These are phyloP conservation scores for Temnothorax nylanderi DNA, from an alignment of 1,140 invertebrate species.

Conservation along the genomic window DNA sequence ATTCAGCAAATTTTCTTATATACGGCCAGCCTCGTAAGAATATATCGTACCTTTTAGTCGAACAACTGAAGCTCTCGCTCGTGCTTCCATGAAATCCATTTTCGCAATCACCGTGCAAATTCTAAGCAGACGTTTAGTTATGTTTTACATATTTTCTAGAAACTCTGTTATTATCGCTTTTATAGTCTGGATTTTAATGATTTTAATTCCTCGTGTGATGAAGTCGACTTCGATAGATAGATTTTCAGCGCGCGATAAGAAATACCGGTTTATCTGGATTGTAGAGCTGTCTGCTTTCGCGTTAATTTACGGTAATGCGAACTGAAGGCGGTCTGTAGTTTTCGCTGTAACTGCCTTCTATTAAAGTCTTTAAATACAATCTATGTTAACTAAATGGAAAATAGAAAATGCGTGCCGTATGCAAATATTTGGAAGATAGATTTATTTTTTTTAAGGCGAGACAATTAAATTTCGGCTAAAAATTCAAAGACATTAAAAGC, in stretches of 20 bases:
- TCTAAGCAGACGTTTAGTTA: neutral
- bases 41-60: neutral
- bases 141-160: neutral
- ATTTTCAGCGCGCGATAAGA: constrained; percentile 28
- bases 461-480: too few species aligned
- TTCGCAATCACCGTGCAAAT: constrained; percentile 1
- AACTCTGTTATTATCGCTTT: constrained; percentile 3
- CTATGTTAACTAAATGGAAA: neutral
- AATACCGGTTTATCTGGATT: constrained; percentile 68
- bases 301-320: constrained; percentile 60
- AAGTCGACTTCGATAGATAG: constrained; percentile 23
- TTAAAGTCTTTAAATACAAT: constrained; percentile 12
- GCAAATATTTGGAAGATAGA: neutral
- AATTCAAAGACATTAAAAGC: too few species aligned
- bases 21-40: neutral
- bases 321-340: constrained; percentile 26
- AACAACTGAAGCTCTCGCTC: neutral
- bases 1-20: constrained; percentile 9
- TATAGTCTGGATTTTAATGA: neutral
- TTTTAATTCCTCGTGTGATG: neutral
- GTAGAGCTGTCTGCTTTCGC: constrained; percentile 65
- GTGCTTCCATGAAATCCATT: neutral
- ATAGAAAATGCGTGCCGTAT: neutral
- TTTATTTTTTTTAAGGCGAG: neutral
- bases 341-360: neutral